Conservation (phyloP, 2,888 invertebrate species). For the Teinopalpus imperialis region DNA sequence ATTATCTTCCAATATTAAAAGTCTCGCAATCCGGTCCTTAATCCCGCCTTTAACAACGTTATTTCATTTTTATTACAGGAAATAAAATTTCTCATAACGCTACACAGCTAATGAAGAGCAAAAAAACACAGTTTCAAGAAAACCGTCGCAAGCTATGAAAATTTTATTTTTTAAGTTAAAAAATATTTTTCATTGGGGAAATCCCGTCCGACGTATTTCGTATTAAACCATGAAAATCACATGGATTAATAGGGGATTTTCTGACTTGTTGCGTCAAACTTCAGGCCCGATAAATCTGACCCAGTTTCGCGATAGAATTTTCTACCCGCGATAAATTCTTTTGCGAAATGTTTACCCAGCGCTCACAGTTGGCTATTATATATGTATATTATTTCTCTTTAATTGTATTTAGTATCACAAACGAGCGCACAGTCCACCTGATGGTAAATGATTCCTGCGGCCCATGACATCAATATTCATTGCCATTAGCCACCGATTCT, state of each 20-base stretch:
- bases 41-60: constrained; percentile 4
- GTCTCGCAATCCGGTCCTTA: too few relatives aligned
- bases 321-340: constrained; percentile 29
- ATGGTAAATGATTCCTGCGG: too few relatives aligned
- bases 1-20: too few relatives aligned
- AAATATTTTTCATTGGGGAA: constrained; percentile 27
- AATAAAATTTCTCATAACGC: constrained; percentile 19
- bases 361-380: constrained; percentile 4
- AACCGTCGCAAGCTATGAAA: constrained; percentile 5
- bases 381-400: too few relatives aligned
- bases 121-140: constrained; percentile 9
- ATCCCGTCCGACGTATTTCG: constrained; percentile 22
- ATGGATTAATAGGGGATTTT: constrained; percentile 35
- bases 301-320: constrained; percentile 33
- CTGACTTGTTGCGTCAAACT: constrained; percentile 32
- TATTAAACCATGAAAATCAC: constrained; percentile 33
- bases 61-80: constrained; percentile 21
- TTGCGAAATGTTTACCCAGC: constrained; percentile 12
- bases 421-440: too few relatives aligned
- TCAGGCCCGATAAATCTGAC: constrained; percentile 33
- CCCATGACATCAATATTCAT: too few relatives aligned
- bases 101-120: constrained; percentile 17
- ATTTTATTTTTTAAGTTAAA: constrained; percentile 27
- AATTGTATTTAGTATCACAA: too few relatives aligned
- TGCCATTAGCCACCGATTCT: too few relatives aligned